Percentiles rank a stretch among this genome's conserved stretches.
Evolutionary conservation across 2,888 invertebrate genomes (phyloP).

Genomic region (Physocephala rufipes): DNA sequence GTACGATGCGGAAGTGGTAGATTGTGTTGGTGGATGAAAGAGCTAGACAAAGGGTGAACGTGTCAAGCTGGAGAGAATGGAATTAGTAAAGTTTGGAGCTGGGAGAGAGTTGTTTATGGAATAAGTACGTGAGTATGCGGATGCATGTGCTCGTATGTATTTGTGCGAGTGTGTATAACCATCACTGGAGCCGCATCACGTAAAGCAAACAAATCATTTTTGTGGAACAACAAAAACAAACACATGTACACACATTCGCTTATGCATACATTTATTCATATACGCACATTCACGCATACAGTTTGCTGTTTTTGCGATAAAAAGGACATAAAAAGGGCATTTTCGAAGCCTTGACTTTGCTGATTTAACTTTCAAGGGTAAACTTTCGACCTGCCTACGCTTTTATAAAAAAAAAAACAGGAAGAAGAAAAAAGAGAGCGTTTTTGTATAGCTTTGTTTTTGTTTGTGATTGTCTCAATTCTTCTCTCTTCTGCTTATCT

Average conservation of each 20-base stretch:
- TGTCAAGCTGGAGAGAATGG: too few species aligned
- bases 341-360: slow-evolving; percentile 29
- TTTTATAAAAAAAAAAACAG: neutral
- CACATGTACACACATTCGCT: slow-evolving; percentile 16
- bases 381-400: slow-evolving; percentile 27
- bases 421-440: too few species aligned
- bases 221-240: neutral
- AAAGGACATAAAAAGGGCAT: neutral
- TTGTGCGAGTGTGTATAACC: neutral
- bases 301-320: neutral
- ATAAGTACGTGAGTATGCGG: too few species aligned
- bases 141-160: too few species aligned
- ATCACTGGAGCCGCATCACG: neutral
- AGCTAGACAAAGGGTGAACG: too few species aligned
- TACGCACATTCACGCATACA: neutral
- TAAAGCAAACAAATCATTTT: neutral
- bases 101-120: neutral
- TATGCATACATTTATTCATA: neutral
- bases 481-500: too few species aligned
- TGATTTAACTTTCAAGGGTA: slow-evolving; percentile 33
- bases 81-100: too few species aligned
- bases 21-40: neutral
- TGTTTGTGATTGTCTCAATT: too few species aligned
- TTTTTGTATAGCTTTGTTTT: too few species aligned
- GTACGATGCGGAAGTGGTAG: neutral